Evolutionary conservation across 2,113 vertebrate genomes (phyloP), one percentile per base, ranked within the genome.

Genomic region (Ictalurus furcatus): DNA sequence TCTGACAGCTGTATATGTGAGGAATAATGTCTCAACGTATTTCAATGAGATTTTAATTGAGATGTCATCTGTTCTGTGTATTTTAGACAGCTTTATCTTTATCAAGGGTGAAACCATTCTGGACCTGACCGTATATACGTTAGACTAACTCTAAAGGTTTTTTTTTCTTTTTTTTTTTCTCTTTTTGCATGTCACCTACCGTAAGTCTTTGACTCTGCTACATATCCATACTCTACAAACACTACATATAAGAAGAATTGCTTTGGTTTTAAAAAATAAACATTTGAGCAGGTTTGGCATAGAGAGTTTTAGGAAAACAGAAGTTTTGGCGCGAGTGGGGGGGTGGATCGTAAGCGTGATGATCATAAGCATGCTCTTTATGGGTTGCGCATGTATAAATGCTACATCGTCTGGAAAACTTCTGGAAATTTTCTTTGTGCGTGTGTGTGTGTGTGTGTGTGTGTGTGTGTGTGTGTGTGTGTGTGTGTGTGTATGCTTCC

Each of bases 191-290:
- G 94, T 94, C 93, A 94, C 95, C 94, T 91, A 52, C 48, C 9
- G 48, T 52, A 96, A 84, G 95, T 95, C 95, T 93, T 90, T 87
- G 94, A 95, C 95, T 96, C 92, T 96, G 96, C 96, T 96, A 96
- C 96, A 96, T 96, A 95, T 96, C 92, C 93, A 94, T 94, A 94
- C 89, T 91, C 93, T 85, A 91, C 90, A 88, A 85, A 85, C 76
- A 92, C 93, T 92, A 93, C 95, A 93, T 90, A 95, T 92, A 92
- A 87, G 89, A 90, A 91, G 82, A 93, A 92, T 96, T 95, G 95
- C 96, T 96, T 96, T 96, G 96, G 96, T 96, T 96, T 95, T 95
- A 93, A 95, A 95, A 96, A 96, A 96, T 94, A 95, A 95, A 94
- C 90, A 90, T 93, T 92, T 76, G 91, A 88, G 91, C 89, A 92